Evolutionary conservation across 30 jellyfish, hydroid and myxozoan genomes (phyloP), one percentile per base, ranked within the genome.

Genomic region (Rhopilema esculentum): DNA sequence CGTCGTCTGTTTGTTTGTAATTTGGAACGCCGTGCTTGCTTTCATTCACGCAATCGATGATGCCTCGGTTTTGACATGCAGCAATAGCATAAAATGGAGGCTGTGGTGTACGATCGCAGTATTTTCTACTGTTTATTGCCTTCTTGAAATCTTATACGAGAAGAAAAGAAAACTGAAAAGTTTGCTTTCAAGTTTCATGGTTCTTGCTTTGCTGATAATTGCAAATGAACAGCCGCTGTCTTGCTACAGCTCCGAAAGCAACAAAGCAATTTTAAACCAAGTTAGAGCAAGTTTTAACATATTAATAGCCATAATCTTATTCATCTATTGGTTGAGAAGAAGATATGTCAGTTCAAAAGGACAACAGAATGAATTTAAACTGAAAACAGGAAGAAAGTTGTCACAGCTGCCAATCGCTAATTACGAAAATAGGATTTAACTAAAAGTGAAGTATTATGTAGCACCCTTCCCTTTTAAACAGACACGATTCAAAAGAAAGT

Each of bases 31-130:
- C 19, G 83, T 86, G 1, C 63, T 86, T n/a, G 86, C 71, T 52
- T 75, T 73, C 20, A 86, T 86, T 51, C 88, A 72, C 40, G 94
- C 89, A n/a, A 86, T 78, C 40, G 94, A 83, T 22, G 67, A 32
- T 20, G 69, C 69, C 24, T 9, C 67, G 6, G n/a, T 49, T 26
- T 31, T 16, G 16, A 20, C 82, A 24, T 86, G 94, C 88, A 86
- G 66, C n/a, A 21, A 33, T 4, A 86, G 94, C 74, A 40, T 70
- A 69, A 76, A 53, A 63, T 49, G 75, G 66, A 74, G 94, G 69
- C 61, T 70, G 75, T 86, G 94, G 94, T 70, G 94, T 49, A 68
- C 88, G 8, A 26, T 86, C 4, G 75, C 71, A 17, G 89, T 50
- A 7, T 32, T 63, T 57, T 51, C 68, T 18, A 26, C 63, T 21